Evolutionary conservation across 2,888 invertebrate genomes (phyloP), one percentile per base, ranked within the genome.

Genomic region (Diloba caeruleocephala): DNA sequence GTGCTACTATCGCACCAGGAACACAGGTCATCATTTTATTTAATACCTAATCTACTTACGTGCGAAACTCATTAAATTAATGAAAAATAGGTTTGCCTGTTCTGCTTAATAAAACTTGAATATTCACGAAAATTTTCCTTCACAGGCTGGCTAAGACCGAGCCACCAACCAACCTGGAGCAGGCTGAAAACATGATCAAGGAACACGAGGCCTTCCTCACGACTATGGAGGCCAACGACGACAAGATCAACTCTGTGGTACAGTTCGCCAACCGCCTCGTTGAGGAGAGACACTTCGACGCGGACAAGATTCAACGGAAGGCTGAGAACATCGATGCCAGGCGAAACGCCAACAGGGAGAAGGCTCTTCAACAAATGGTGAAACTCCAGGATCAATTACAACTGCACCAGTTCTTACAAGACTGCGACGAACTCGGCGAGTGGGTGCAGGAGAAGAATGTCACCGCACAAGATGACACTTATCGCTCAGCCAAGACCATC

Each of bases 391-490:
- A 99, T 84, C 98, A 98, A 81, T 94, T 99, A 15, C 98, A 98
- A 76, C 93, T 99, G 10, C 99, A 99, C 85, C 99, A 99, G 92
- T 99, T 99, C 96, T 90, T 96, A 12, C 96, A 98, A 82, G 98
- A 99, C 86, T 98, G 98, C 87, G 98, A 99, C 83, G 99, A 99
- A 87, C 95, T 99, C 62, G 97, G 97, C 62, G 99, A 99, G 94
- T 99, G 99, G 99, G 98, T 99, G 32, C 98, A 99, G 82, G 99
- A 99, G 90, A 99, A 99, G 94, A 98, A 98, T 88, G 98, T 99
- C 65, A 98, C 98, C 36, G 99, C 99, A 0, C 99, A 99, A 85
- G 99, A 99, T 87, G 99, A 99, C 85, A 99, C 99, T 0, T 99
- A 99, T 92, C 95, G 98, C 67, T 99, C 99, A 71, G 99, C 99